phyloP scores from a whole-genome alignment of 2,888 invertebrate species.

The Drosophila niveifrons region DNA sequence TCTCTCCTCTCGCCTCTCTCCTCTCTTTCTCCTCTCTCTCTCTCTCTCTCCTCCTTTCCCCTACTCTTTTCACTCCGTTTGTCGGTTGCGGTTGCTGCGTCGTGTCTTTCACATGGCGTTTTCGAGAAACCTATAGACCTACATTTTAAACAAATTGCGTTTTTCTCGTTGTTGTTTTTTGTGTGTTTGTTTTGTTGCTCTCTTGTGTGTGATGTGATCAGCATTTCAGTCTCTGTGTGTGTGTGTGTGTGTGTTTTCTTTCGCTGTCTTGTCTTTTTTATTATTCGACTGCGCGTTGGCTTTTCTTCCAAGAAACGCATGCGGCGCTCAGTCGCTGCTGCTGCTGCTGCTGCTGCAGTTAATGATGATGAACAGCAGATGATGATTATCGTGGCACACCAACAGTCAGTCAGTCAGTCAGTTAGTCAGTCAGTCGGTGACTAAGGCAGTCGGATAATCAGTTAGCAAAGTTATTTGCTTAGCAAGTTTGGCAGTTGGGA shows the following conservation, averaged over 20 bases:
- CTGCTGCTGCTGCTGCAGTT: slow-evolving; percentile 19
- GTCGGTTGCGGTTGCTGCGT: slow-evolving; percentile 37
- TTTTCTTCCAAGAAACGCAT: slow-evolving; percentile 73
- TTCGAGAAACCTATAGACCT: slow-evolving; percentile 84
- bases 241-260: slow-evolving; percentile 52
- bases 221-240: slow-evolving; percentile 46
- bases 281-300: slow-evolving; percentile 62
- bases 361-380: slow-evolving; percentile 42
- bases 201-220: slow-evolving; percentile 71
- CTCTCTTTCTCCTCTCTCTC: background rate
- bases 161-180: slow-evolving; percentile 49
- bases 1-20: slow-evolving; percentile 2
- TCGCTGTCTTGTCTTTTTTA: slow-evolving; percentile 53
- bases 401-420: slow-evolving; percentile 45
- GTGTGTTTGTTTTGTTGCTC: slow-evolving; percentile 26
- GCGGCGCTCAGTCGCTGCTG: slow-evolving; percentile 38
- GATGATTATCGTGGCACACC: slow-evolving; percentile 40
- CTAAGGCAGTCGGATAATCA: slow-evolving; percentile 32
- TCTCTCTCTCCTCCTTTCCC: background rate
- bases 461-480: slow-evolving; percentile 31
- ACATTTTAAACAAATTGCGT: slow-evolving; percentile 84
- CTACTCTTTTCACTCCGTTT: background rate
- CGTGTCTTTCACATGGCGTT: slow-evolving; percentile 71
- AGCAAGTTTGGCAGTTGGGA: slow-evolving; percentile 6
- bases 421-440: slow-evolving; percentile 36